Evolutionary conservation across 2,113 vertebrate species (phyloP), one percentile per base, ranked within the genome.

Genomic region (Myrmecobius fasciatus): DNA sequence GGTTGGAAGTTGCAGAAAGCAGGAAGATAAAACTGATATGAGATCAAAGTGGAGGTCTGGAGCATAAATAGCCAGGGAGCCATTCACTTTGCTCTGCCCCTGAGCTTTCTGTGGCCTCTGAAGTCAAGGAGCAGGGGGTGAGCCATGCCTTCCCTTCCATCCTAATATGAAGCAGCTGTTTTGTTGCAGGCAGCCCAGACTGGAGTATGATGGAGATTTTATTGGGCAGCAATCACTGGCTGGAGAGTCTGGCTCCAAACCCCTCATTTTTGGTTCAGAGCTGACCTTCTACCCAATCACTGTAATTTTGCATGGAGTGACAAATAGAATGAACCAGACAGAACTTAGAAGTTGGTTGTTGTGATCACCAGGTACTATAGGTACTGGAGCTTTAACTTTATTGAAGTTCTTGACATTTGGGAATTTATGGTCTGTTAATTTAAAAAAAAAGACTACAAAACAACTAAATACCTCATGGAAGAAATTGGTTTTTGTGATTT

Each of bases 271-370:
- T 22, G 67, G n/a, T 43, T 83, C 67, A 94, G 53, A 91, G 48
- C 22, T 92, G 28, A 92, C 11, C 3, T 91, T 91, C 36, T 91
- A 91, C 8, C 89, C 56, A 53, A 94, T 92, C 24, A 91, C 48
- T 83, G 26, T 48, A 52, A 75, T 90, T 96, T 83, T 91, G 54
- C 36, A 88, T 90, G 43, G 43, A 56, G 92, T 94, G 36, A 83
- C 26, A 67, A 56, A n/a, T 93, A 47, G 54, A 95, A 91, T 3
- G 75, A 89, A 22, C 52, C 47, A 51, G 53, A 91, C 91, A 90
- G 94, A 88, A 43, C 25, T 91, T 1, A 91, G 49, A 67, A 52
- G 36, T 47, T 20, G 52, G 48, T 89, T 94, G 24, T 93, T 75
- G 3, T 60, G 49, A 48, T 53, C 20, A 36, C 88, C 67, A 90